Conservation (phyloP, 92 coral and sea anemone species). For the Bergia puertoricense region DNA sequence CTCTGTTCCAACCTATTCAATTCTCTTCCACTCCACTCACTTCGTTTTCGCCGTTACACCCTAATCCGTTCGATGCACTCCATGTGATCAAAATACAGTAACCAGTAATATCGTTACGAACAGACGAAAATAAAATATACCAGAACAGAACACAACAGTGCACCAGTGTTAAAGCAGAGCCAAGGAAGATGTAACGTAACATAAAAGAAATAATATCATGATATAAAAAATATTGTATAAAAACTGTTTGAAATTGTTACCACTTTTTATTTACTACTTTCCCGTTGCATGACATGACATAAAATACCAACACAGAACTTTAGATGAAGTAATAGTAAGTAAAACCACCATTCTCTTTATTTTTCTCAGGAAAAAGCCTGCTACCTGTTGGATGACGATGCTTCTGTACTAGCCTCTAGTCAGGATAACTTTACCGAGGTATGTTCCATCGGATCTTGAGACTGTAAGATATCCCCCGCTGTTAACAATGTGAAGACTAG, state of each 20-base stretch:
- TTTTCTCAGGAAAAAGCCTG: slow-evolving; percentile 45
- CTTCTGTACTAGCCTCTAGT: slow-evolving; percentile 72
- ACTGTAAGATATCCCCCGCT: neutral
- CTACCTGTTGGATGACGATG: slow-evolving; percentile 90
- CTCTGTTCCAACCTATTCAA: neutral
- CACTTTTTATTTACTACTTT: too few relatives aligned
- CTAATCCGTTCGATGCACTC: neutral
- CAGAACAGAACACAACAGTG: too few relatives aligned
- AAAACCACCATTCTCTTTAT: neutral
- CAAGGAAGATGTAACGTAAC: too few relatives aligned
- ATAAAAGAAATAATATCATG: too few relatives aligned
- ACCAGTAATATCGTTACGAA: neutral
- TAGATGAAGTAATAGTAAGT: neutral
- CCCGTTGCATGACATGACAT: too few relatives aligned
- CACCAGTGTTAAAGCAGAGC: too few relatives aligned
- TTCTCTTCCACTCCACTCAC: neutral
- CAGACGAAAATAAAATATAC: neutral
- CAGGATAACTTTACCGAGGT: slow-evolving; percentile 56
- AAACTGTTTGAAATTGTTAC: too few relatives aligned
- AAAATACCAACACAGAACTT: neutral
- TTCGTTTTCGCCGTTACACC: neutral
- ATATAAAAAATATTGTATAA: too few relatives aligned
- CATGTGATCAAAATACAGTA: neutral
- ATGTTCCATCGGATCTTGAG: neutral
- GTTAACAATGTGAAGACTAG: neutral